phyloP scores from a whole-genome alignment of 2,888 invertebrate genomes.

The Pachliopta kotzebuea region DNA sequence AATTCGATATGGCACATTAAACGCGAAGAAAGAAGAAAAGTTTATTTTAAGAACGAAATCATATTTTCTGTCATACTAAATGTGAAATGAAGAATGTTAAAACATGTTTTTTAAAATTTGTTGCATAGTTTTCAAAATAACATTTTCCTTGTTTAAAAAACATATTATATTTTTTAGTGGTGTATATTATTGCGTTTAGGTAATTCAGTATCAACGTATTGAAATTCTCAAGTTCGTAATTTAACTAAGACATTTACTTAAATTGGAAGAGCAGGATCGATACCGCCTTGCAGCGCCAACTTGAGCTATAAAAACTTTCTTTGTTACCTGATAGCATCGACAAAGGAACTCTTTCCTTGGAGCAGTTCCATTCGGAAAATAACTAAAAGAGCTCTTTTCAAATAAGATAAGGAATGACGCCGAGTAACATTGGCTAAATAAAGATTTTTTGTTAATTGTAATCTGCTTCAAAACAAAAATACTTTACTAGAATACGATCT shows the following conservation, averaged over 20 bases:
- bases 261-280: conserved; percentile 72
- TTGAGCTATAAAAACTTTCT: conserved; percentile 77
- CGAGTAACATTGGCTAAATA: neutral
- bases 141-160: neutral
- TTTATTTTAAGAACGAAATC: conserved; percentile 16
- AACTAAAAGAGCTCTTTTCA: conserved; percentile 35
- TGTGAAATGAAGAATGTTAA: neutral
- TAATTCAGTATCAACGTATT: conserved; percentile 1
- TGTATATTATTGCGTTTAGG: neutral
- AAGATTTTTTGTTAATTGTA: neutral
- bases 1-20: conserved; percentile 35
- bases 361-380: conserved; percentile 49
- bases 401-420: conserved; percentile 14
- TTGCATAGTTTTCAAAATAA: neutral
- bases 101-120: too few relatives aligned
- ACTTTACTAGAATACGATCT: too few relatives aligned
- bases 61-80: conserved; percentile 3
- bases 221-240: conserved; percentile 37
- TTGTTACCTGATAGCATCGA: conserved; percentile 74
- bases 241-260: conserved; percentile 64
- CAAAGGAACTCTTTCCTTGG: conserved; percentile 61
- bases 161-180: neutral
- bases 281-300: conserved; percentile 53
- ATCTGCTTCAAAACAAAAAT: too few relatives aligned
- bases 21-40: conserved; percentile 22